phyloP scores from a whole-genome alignment of 2,797 vertebrate genomes.

The Myotis findleyi region DNA sequence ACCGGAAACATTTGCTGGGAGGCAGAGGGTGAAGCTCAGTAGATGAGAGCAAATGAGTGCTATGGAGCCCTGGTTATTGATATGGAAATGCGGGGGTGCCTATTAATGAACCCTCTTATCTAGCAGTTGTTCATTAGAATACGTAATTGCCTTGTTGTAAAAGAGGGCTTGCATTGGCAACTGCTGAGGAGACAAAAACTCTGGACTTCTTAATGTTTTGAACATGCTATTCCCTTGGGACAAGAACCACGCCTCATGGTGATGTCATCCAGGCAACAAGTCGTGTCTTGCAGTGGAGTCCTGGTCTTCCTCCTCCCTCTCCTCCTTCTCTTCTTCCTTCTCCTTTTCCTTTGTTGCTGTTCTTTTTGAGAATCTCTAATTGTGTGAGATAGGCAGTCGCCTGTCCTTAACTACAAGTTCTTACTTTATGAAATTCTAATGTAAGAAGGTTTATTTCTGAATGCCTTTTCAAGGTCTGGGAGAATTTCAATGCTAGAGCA shows the following conservation, averaged over 20 bases:
- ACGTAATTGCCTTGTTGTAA: neutral
- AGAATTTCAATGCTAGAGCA: neutral
- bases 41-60: neutral
- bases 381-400: neutral
- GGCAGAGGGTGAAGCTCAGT: neutral
- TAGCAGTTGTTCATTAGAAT: neutral
- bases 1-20: neutral
- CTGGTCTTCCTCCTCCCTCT: rapidly evolving
- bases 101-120: neutral
- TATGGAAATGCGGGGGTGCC: neutral
- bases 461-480: neutral
- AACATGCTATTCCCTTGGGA: neutral
- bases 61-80: neutral
- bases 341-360: neutral
- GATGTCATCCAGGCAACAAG: neutral
- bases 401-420: neutral
- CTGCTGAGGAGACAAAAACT: neutral
- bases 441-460: neutral
- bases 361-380: neutral
- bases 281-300: rapidly evolving
- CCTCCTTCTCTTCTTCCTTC: neutral
- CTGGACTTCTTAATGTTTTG: neutral
- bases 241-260: neutral
- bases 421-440: neutral
- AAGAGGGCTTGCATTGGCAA: neutral